Conservation (phyloP, 1,140 invertebrate genomes). For the Drosophila parabipectinata region DNA sequence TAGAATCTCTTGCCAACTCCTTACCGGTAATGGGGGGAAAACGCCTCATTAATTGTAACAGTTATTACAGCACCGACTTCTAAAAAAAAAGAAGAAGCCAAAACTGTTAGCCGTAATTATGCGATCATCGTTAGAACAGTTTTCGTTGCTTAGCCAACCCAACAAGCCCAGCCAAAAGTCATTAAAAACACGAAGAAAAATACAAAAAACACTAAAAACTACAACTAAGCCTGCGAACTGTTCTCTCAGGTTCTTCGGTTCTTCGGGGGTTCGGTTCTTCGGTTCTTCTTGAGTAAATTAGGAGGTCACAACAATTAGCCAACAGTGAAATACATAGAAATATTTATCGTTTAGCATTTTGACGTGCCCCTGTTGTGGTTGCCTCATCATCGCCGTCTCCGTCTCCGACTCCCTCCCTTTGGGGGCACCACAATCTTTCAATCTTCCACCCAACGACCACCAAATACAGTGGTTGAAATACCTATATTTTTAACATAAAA, state of each 20-base stretch:
- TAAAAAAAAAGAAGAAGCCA: conserved; percentile 39
- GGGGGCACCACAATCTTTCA: conserved; percentile 15
- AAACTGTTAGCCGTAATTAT: conserved; percentile 68
- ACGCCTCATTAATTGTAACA: conserved; percentile 75
- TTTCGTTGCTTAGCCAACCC: conserved; percentile 58
- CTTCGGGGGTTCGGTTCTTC: conserved; percentile 21
- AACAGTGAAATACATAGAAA: conserved; percentile 76
- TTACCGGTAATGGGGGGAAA: not conserved
- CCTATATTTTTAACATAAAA: not conserved
- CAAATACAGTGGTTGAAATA: conserved; percentile 16
- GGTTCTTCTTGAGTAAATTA: conserved; percentile 84
- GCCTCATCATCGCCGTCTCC: conserved; percentile 22
- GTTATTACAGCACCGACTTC: conserved; percentile 67
- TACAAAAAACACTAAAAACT: conserved; percentile 27
- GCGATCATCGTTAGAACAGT: conserved; percentile 79
- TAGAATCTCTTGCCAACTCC: not conserved
- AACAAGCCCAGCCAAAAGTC: conserved; percentile 27
- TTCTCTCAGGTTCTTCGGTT: conserved; percentile 27
- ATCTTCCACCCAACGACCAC: conserved; percentile 6
- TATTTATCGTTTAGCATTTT: conserved; percentile 78
- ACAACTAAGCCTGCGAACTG: conserved; percentile 18
- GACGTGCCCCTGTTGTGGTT: conserved; percentile 56
- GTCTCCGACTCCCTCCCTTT: not conserved
- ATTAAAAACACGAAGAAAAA: conserved; percentile 58
- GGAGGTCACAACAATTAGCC: conserved; percentile 84